Evolutionary conservation across 1,140 invertebrate genomes (phyloP), one percentile per base, ranked within the genome.

Genomic region (Drosophila rhopaloa): DNA sequence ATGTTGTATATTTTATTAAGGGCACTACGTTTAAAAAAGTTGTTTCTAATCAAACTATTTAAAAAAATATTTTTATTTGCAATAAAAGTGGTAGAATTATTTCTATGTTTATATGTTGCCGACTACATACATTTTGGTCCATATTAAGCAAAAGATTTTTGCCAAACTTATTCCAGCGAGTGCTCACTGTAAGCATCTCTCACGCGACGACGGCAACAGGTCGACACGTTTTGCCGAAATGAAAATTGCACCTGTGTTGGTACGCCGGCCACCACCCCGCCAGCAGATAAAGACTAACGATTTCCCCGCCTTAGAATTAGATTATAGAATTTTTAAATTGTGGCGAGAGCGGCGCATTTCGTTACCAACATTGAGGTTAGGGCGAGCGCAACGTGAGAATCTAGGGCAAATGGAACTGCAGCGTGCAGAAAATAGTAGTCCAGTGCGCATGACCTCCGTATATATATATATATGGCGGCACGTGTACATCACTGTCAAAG

Each of bases 401-500:
- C 50, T 86, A 40, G 83, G 79, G 57, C 82, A 85, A 56, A 40
- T 63, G 50, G 54, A n/a, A 61, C 40, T 65, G 61, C 57, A 60
- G n/a, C 44, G 48, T 51, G 62, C 56, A 71, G 44, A 70, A 76
- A 62, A 72, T 67, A 37, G 54, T 40, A 71, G 48, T 44, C 53
- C 78, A 76, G 7, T 79, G 82, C 82, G 82, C 82, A 85, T 79
- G 82, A 61, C 70, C 60, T 54, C 40, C 66, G 41, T 14, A 24
- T 6, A 14, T 24, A 35, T 9, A 3, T 29, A 58, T 16, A 10
- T 38, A 19, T 7, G 13, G 47, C 19, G 13, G 61, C 46, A 37
- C 53, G 38, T 58, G 40, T 62, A 74, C 68, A 51, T 77, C 67
- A 70, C 61, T 67, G 79, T 68, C 83, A 83, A 79, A 79, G 82